Percentiles rank a stretch among this genome's conserved stretches.
Conservation (phyloP, 2,888 invertebrate genomes). For the Rhaphigaster nebulosa region DNA sequence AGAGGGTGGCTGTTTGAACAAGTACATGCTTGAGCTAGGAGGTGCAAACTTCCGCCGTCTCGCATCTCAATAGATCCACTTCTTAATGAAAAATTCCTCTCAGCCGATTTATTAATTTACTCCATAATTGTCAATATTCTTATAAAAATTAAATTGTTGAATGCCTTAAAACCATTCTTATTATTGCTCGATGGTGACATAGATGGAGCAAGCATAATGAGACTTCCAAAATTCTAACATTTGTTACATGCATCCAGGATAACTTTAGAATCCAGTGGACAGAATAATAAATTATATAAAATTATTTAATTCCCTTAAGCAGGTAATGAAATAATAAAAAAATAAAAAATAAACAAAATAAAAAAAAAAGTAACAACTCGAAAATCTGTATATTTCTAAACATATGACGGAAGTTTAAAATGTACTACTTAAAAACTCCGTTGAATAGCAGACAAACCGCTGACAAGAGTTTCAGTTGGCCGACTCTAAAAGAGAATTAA, state of each 20-base stretch:
- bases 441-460: background rate
- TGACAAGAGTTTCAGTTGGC: background rate
- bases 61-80: slow-evolving; percentile 1
- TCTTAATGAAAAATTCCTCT: slow-evolving; percentile 7
- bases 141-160: background rate
- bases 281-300: too few species aligned
- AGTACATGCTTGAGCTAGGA: slow-evolving; percentile 24
- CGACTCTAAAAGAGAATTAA: background rate
- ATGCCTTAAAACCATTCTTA: background rate
- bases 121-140: background rate
- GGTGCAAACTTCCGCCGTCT: slow-evolving; percentile 25
- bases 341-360: too few species aligned
- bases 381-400: background rate
- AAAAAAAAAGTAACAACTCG: too few species aligned
- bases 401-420: background rate
- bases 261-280: too few species aligned
- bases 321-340: too few species aligned
- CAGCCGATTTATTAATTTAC: background rate
- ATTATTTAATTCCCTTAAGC: too few species aligned
- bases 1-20: slow-evolving; percentile 31
- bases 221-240: too few species aligned
- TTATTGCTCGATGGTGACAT: too few species aligned
- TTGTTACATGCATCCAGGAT: too few species aligned
- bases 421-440: background rate
- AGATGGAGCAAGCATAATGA: too few species aligned